Conservation (phyloP, 2,797 vertebrate genomes). For the Emys orbicularis region DNA sequence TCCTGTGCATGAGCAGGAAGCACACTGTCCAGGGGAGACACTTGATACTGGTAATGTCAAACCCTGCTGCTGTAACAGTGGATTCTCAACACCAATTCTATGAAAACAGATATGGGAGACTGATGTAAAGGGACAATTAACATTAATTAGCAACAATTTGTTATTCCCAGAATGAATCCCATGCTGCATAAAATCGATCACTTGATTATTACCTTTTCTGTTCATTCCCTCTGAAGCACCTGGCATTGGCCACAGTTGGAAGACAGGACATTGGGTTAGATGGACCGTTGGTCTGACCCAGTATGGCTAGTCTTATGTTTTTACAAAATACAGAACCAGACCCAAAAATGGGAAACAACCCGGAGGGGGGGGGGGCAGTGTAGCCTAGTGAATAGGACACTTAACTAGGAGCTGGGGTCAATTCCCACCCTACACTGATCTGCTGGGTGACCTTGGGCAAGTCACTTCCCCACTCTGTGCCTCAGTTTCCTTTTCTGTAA, state of each 20-base stretch:
- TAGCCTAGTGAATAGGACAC: not conserved
- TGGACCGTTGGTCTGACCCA: too few relatives aligned
- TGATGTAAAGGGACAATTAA: not conserved
- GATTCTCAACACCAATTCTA: too few relatives aligned
- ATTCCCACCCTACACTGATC: not conserved
- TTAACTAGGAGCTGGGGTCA: not conserved
- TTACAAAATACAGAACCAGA: not conserved
- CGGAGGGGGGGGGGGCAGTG: too few relatives aligned
- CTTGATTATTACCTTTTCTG: too few relatives aligned
- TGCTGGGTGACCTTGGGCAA: not conserved
- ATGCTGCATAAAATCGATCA: not conserved
- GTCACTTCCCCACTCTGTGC: not conserved
- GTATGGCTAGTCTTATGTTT: not conserved
- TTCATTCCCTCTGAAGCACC: not conserved
- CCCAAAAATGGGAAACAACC: not conserved
- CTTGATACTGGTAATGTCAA: too few relatives aligned
- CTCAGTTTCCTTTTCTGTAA: not conserved
- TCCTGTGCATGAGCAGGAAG: not conserved
- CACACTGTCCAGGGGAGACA: not conserved
- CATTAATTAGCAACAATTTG: not conserved
- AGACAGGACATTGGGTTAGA: not conserved
- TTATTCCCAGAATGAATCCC: not conserved
- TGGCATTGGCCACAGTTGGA: not conserved
- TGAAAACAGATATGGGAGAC: too few relatives aligned
- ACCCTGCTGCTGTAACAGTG: too few relatives aligned